Percentiles rank a stretch among this genome's conserved stretches.
Evolutionary conservation across 2,113 vertebrate genomes (phyloP).

Genomic region (Heterotis niloticus): DNA sequence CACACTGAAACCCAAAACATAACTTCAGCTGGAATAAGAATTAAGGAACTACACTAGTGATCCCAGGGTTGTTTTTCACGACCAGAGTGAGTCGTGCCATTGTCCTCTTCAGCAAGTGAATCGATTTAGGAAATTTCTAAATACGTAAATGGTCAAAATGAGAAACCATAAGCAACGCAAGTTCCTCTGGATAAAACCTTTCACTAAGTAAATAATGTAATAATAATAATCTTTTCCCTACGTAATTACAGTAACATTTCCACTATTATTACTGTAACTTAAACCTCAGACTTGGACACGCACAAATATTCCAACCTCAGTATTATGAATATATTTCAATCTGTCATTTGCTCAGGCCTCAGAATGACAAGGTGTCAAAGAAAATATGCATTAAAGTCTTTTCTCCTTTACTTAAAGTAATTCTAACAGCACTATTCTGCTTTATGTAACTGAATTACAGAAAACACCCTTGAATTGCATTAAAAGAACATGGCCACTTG

Average conservation of each 20-base stretch:
- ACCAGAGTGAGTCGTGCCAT: too few species aligned
- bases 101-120: too few species aligned
- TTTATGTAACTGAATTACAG: neutral
- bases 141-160: too few species aligned
- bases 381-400: conserved; percentile 1
- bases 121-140: too few species aligned
- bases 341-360: neutral
- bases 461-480: conserved; percentile 4
- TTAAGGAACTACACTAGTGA: too few species aligned
- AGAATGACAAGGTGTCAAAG: conserved; percentile 7
- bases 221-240: too few species aligned
- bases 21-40: too few species aligned
- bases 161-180: too few species aligned
- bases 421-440: neutral
- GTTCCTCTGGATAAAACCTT: too few species aligned
- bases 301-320: neutral
- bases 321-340: conserved; percentile 1
- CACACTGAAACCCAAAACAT: neutral
- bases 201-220: too few species aligned
- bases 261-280: neutral
- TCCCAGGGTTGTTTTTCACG: too few species aligned
- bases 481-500: neutral
- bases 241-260: too few species aligned
- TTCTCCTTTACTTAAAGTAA: neutral
- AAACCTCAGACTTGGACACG: neutral